Base-by-base conservation (phyloP, 2,888 invertebrate species). In the Amphipoea lucens region DNA sequence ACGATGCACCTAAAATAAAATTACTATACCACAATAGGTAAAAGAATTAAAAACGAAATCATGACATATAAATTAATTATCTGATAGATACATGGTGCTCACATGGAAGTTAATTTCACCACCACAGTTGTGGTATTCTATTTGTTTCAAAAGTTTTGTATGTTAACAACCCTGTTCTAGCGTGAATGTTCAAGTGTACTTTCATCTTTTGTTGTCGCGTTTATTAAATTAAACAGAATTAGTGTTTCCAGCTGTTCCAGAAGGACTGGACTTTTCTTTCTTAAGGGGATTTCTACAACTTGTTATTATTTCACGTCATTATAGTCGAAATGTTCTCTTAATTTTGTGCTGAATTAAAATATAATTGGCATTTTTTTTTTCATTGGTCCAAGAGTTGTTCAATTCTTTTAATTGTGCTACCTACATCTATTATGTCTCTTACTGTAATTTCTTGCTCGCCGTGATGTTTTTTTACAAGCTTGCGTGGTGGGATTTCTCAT, bases 171-270 rank as follows among this genome's bases (percentile, higher is more conserved):
- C 89, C 89, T 89, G n/a, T n/a, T 42, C 40, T 23, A 76, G 23
- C 11, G 57, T 54, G 63, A 86, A 82, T 82, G 63, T 74, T 75
- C 69, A 57, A 81, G 75, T 80, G 65, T 78, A 76, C 72, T 81
- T 74, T 76, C 78, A 88, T 87, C 78, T 88, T 82, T 84, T 84
- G 87, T 71, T 69, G 81, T 75, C 75, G 63, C 75, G 70, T 82
- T 85, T 89, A 87, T 89, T 85, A 87, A 83, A 89, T 88, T 85
- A 88, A 80, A 81, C 70, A 77, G 68, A 85, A 89, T 87, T 75
- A 81, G 80, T 83, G 88, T 87, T 85, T 78, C 88, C 81, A 87
- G 78, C 81, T 79, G 83, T 73, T 73, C n/a, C 9, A 79, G 40
- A 40, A 65, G 36, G 6, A 29, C 57, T 79, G 42, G 48, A 77